These are phyloP conservation scores for Macaca mulatta DNA, from an alignment of 2,113 vertebrate species.

Conservation along the genomic window DNA sequence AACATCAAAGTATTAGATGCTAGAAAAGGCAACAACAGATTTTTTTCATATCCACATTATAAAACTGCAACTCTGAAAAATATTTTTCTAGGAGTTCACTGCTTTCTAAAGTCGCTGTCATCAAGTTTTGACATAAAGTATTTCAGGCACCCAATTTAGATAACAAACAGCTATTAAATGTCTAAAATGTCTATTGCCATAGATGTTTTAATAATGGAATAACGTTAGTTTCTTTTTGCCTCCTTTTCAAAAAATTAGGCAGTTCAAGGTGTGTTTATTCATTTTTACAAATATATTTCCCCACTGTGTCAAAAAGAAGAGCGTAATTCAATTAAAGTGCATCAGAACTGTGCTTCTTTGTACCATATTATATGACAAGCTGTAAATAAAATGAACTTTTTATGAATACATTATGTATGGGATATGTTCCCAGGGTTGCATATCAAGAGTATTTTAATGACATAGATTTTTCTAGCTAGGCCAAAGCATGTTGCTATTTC, in stretches of 20 bases:
- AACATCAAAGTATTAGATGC: constrained; percentile 18
- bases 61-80: constrained; percentile 50
- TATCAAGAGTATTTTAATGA: constrained; percentile 64
- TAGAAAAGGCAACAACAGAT: neutral
- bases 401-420: constrained; percentile 60
- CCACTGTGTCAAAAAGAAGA: constrained; percentile 63
- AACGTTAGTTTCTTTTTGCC: constrained; percentile 49
- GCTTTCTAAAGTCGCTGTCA: constrained; percentile 44
- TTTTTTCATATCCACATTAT: neutral
- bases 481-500: constrained; percentile 53
- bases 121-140: constrained; percentile 53
- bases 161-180: constrained; percentile 65
- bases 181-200: constrained; percentile 55
- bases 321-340: constrained; percentile 65
- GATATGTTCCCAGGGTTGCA: constrained; percentile 49
- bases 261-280: constrained; percentile 64
- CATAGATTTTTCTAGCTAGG: constrained; percentile 65
- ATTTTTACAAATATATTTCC: constrained; percentile 63
- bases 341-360: constrained; percentile 57
- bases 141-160: constrained; percentile 54
- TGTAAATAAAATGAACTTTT: constrained; percentile 72
- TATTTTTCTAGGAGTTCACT: neutral
- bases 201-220: constrained; percentile 62
- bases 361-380: constrained; percentile 55
- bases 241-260: constrained; percentile 47